These are phyloP conservation scores for Philypnodon macrostomus DNA, from an alignment of 2,797 vertebrate species.

Conservation along the genomic window DNA sequence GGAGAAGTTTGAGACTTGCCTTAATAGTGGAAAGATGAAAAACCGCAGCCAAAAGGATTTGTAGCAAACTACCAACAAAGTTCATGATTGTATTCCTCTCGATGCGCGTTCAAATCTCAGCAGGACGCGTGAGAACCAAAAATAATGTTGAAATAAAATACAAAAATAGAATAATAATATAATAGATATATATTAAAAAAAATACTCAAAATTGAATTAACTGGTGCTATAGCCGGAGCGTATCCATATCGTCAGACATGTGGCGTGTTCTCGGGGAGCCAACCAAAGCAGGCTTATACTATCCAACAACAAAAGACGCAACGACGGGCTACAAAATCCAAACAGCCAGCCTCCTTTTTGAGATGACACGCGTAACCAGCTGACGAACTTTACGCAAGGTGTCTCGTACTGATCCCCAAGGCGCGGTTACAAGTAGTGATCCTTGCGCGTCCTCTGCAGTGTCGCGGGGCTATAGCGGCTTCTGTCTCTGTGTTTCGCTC, in stretches of 20 bases:
- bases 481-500: slow-evolving; percentile 15
- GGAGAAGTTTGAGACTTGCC: slow-evolving; percentile 68
- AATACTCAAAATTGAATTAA: slow-evolving; percentile 26
- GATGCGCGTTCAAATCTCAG: slow-evolving; percentile 40
- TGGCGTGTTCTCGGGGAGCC: slow-evolving; percentile 47
- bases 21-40: slow-evolving; percentile 83
- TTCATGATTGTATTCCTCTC: slow-evolving; percentile 86
- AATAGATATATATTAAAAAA: background rate
- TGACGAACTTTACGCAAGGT: slow-evolving; percentile 50
- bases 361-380: slow-evolving; percentile 9
- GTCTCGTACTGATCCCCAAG: slow-evolving; percentile 21
- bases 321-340: slow-evolving; percentile 46
- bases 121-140: slow-evolving; percentile 15
- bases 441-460: slow-evolving; percentile 23
- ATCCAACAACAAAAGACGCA: slow-evolving; percentile 48
- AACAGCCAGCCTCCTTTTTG: slow-evolving; percentile 7
- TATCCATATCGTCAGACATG: slow-evolving; percentile 59
- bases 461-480: slow-evolving; percentile 11
- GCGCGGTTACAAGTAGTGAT: slow-evolving; percentile 15
- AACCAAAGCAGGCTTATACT: slow-evolving; percentile 22
- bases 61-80: slow-evolving; percentile 87
- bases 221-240: slow-evolving; percentile 54
- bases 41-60: slow-evolving; percentile 83
- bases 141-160: slow-evolving; percentile 11
- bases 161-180: background rate